phyloP scores from a whole-genome alignment of 1,140 invertebrate genomes.

The Antheraea pernyi region DNA sequence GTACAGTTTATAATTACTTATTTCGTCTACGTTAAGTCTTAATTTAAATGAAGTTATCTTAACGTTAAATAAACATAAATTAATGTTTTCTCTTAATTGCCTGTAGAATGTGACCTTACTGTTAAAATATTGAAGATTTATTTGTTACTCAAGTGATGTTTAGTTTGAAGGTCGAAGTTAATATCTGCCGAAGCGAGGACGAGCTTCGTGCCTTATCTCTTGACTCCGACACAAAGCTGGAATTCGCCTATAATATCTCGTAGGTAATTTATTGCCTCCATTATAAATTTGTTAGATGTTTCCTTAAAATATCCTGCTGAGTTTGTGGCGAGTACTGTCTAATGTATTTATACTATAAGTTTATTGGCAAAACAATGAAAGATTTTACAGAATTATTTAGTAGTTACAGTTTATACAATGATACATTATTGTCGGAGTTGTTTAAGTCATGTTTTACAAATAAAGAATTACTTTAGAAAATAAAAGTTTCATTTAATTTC shows the following conservation, averaged over 20 bases:
- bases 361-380: too few relatives aligned
- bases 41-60: neutral
- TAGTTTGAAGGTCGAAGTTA: constrained; percentile 28
- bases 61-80: neutral
- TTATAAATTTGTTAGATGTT: constrained; percentile 21
- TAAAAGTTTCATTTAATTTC: too few relatives aligned
- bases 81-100: constrained; percentile 4
- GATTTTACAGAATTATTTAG: too few relatives aligned
- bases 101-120: constrained; percentile 4
- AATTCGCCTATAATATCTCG: constrained; percentile 31
- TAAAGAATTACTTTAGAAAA: too few relatives aligned
- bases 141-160: constrained; percentile 9
- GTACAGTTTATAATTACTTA: too few relatives aligned
- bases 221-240: constrained; percentile 35
- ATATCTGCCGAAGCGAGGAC: constrained; percentile 23
- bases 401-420: too few relatives aligned
- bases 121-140: constrained; percentile 14
- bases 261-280: constrained; percentile 37
- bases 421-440: too few relatives aligned
- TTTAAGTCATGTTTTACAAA: too few relatives aligned
- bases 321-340: too few relatives aligned
- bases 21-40: too few relatives aligned
- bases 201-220: constrained; percentile 47
- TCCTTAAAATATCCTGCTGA: neutral
- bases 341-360: too few relatives aligned